Evolutionary conservation across 2,888 invertebrate genomes (phyloP).

Genomic region (Epistrophella euchroma): DNA sequence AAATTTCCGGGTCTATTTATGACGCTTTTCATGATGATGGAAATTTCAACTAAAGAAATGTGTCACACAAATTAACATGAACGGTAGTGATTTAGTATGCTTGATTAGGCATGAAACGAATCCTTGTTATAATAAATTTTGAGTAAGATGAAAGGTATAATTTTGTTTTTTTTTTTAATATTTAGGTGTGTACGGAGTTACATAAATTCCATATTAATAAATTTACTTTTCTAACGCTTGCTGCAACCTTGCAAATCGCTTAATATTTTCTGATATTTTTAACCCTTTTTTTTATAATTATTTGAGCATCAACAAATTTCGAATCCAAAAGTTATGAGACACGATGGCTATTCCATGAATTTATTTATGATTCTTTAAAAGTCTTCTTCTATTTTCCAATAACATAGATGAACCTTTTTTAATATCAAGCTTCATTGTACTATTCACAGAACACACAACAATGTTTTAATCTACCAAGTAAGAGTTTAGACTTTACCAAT

Average conservation of each 20-base stretch:
- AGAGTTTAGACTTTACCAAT: not conserved
- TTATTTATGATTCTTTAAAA: not conserved
- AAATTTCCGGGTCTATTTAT: constrained; percentile 22
- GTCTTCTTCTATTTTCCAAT: not conserved
- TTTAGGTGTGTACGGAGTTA: too few species aligned
- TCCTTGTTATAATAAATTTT: not conserved
- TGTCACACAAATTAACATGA: constrained; percentile 10
- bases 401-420: not conserved
- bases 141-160: not conserved
- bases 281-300: too few species aligned
- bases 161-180: too few species aligned
- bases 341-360: too few species aligned
- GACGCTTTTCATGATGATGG: not conserved
- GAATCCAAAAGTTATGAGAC: too few species aligned
- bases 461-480: not conserved
- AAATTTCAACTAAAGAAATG: not conserved
- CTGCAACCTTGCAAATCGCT: too few species aligned
- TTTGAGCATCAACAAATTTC: too few species aligned
- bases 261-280: too few species aligned
- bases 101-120: not conserved
- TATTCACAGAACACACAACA: not conserved
- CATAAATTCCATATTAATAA: too few species aligned
- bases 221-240: too few species aligned
- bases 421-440: not conserved
- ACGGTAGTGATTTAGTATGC: not conserved